Evolutionary conservation across 2,888 invertebrate genomes (phyloP).

Genomic region (Drosophila parthenogenetica): DNA sequence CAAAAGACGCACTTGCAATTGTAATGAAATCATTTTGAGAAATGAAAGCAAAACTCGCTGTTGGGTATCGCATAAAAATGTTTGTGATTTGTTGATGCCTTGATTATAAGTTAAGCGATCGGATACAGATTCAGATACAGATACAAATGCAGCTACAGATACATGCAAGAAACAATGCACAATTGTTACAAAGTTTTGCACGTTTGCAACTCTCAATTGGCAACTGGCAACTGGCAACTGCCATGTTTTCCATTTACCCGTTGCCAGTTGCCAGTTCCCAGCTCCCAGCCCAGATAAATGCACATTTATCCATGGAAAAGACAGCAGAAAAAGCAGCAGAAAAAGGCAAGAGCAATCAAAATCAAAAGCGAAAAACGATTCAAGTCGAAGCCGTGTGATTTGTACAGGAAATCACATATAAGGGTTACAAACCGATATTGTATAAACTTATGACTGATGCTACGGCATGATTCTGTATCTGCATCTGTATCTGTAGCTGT

Average conservation of each 20-base stretch:
- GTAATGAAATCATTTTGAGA: constrained; percentile 76
- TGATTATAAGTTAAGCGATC: constrained; percentile 72
- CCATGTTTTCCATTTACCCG: constrained; percentile 20
- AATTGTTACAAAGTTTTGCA: constrained; percentile 49
- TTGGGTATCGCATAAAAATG: constrained; percentile 39
- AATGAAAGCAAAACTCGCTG: constrained; percentile 45
- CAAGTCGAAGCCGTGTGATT: constrained; percentile 67
- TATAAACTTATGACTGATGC: constrained; percentile 45
- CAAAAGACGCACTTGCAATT: constrained; percentile 58
- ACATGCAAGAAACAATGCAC: constrained; percentile 41
- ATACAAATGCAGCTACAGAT: constrained; percentile 14
- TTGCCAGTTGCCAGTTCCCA: constrained; percentile 4
- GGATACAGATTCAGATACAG: constrained; percentile 48
- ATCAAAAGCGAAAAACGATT: constrained; percentile 63
- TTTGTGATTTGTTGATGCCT: constrained; percentile 73
- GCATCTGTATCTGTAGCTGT: constrained; percentile 16
- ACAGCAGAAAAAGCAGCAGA: constrained; percentile 11
- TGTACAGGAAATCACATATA: constrained; percentile 75
- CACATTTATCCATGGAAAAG: constrained; percentile 50
- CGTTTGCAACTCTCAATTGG: constrained; percentile 24
- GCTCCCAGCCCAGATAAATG: constrained; percentile 69
- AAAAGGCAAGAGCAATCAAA: constrained; percentile 54
- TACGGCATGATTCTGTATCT: constrained; percentile 14
- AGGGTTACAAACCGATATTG: constrained; percentile 47
- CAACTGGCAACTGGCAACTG: constrained; percentile 4